Conservation (phyloP, 2,888 invertebrate genomes). For the Antheraea assamensis region DNA sequence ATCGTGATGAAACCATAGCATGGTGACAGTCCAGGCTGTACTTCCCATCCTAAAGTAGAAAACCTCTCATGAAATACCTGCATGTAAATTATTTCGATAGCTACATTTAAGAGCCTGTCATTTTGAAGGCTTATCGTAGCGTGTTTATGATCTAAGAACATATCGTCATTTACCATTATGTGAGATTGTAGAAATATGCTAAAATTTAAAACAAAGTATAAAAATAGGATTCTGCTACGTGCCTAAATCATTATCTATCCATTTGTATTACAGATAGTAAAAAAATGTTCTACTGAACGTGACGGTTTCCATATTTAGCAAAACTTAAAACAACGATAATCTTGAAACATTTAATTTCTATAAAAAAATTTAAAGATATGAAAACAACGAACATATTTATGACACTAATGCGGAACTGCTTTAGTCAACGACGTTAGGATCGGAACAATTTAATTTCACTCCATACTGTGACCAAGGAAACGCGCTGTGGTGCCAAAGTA, state of each 20-base stretch:
- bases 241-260: neutral
- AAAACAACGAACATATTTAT: conserved; percentile 1
- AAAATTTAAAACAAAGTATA: too few relatives aligned
- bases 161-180: too few relatives aligned
- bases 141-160: too few relatives aligned
- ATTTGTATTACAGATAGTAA: neutral
- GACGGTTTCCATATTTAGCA: neutral
- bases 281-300: neutral
- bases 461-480: conserved; percentile 43
- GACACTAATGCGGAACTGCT: conserved; percentile 3
- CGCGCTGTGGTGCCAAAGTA: conserved; percentile 25
- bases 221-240: neutral
- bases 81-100: too few relatives aligned
- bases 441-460: conserved; percentile 36
- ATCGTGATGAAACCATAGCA: too few relatives aligned
- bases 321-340: neutral
- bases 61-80: too few relatives aligned
- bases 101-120: too few relatives aligned
- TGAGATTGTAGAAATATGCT: too few relatives aligned
- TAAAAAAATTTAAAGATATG: neutral
- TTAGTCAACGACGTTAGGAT: conserved; percentile 24
- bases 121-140: too few relatives aligned
- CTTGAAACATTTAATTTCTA: neutral
- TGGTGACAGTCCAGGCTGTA: too few relatives aligned
- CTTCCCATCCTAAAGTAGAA: too few relatives aligned